These are phyloP conservation scores for Chydorus sphaericus DNA, from an alignment of 2,888 invertebrate species.

Conservation along the genomic window DNA sequence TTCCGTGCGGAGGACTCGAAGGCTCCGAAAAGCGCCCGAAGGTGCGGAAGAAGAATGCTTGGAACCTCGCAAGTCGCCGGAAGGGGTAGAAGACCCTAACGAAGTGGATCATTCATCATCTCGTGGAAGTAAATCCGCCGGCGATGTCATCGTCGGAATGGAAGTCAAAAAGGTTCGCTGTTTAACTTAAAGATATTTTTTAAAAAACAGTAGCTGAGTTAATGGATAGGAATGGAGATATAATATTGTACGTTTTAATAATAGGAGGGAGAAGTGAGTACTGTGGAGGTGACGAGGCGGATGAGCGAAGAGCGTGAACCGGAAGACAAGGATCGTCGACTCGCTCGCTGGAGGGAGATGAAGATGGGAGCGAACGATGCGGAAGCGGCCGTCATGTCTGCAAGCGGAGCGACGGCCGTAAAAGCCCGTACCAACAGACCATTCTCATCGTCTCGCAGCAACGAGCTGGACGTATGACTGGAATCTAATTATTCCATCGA, in stretches of 20 bases:
- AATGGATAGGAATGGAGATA: not conserved
- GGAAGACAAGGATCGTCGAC: slow-evolving; percentile 10
- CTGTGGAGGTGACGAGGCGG: slow-evolving; percentile 3
- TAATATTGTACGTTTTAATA: not conserved
- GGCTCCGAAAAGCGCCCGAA: slow-evolving; percentile 48
- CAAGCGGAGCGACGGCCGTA: not conserved
- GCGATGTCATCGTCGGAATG: slow-evolving; percentile 3
- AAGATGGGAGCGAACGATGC: not conserved
- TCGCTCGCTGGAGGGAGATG: slow-evolving; percentile 13
- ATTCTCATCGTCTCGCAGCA: not conserved
- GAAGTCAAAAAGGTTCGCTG: slow-evolving; percentile 1
- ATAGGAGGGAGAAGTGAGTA: slow-evolving; percentile 8
- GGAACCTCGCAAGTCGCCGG: slow-evolving; percentile 13
- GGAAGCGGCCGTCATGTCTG: slow-evolving; percentile 1
- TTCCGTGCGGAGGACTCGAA: slow-evolving; percentile 59
- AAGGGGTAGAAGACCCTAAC: slow-evolving; percentile 14
- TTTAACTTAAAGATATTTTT: not conserved
- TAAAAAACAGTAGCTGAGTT: not conserved
- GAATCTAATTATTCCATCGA: not conserved
- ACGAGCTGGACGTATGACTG: not conserved
- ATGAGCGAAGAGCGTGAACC: slow-evolving; percentile 5
- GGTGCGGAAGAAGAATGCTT: slow-evolving; percentile 19
- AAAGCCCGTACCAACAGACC: not conserved
- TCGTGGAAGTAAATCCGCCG: not conserved
- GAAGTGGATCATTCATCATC: too few relatives aligned